These are phyloP conservation scores for Lasioglossum leucozonium DNA, from an alignment of 2,888 invertebrate genomes.

Conservation along the genomic window DNA sequence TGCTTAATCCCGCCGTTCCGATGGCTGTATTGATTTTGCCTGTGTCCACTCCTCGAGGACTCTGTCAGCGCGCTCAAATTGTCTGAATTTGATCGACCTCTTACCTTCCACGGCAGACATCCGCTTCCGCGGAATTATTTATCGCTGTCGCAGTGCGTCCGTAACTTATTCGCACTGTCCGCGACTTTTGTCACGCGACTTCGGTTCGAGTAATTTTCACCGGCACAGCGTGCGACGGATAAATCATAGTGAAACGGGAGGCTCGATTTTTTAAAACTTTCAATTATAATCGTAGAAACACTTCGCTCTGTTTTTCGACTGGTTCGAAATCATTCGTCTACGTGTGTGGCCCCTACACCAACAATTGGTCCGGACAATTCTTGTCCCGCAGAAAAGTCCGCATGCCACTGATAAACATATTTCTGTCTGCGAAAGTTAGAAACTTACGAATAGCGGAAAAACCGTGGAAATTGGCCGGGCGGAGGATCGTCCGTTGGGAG, in stretches of 20 bases:
- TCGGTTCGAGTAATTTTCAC: neutral
- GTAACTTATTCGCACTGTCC: neutral
- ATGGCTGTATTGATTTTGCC: conserved; percentile 30
- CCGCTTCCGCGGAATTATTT: neutral
- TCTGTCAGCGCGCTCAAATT: conserved; percentile 6
- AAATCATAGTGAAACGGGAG: too few species aligned
- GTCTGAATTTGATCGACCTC: conserved; percentile 8
- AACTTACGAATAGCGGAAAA: neutral
- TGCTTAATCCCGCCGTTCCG: conserved; percentile 21
- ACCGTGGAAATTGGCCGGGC: neutral
- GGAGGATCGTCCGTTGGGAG: neutral
- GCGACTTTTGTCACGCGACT: neutral
- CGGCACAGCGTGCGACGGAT: neutral
- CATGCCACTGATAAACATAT: neutral
- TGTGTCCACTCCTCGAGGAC: neutral
- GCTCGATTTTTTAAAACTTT: too few species aligned
- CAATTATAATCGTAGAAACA: too few species aligned
- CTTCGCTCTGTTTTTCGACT: too few species aligned
- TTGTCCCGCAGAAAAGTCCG: neutral
- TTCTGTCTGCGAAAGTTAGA: neutral
- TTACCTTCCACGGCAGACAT: neutral
- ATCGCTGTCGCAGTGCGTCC: neutral
- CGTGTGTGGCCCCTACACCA: too few species aligned
- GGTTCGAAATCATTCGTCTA: too few species aligned
- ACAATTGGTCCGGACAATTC: too few species aligned